Conservation (phyloP, 1,140 invertebrate species). For the Pseudomyrmex pallidus region DNA sequence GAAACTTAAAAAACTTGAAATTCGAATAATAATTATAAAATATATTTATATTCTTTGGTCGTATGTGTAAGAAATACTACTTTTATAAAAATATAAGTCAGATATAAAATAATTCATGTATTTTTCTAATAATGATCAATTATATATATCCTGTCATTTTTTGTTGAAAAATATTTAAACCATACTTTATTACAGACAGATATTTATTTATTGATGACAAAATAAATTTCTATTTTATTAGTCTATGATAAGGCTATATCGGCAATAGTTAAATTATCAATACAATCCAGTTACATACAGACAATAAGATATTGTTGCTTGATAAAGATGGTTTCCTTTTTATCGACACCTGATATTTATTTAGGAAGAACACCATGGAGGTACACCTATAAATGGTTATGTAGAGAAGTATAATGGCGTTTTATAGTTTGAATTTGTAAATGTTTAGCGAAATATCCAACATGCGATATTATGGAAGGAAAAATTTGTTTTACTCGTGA, state of each 20-base stretch:
- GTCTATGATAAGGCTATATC: too few species aligned
- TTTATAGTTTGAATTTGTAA: not conserved
- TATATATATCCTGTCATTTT: too few species aligned
- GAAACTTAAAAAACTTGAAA: not conserved
- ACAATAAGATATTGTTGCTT: too few species aligned
- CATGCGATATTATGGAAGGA: slow-evolving; percentile 21
- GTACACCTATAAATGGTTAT: not conserved
- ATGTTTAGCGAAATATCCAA: not conserved
- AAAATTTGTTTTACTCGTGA: slow-evolving; percentile 31
- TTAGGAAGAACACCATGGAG: not conserved
- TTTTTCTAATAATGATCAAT: too few species aligned
- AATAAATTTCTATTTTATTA: too few species aligned
- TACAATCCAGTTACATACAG: too few species aligned
- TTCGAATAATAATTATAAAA: too few species aligned
- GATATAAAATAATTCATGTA: not conserved
- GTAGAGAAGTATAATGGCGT: not conserved
- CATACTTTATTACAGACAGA: too few species aligned
- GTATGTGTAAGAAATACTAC: not conserved
- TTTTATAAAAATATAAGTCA: not conserved
- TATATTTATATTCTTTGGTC: not conserved
- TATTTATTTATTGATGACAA: too few species aligned
- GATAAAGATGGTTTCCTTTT: not conserved
- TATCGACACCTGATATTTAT: not conserved
- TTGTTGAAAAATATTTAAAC: too few species aligned
- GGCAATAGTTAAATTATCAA: too few species aligned